phyloP scores from a whole-genome alignment of 2,113 vertebrate species.

The Platanista minor region DNA sequence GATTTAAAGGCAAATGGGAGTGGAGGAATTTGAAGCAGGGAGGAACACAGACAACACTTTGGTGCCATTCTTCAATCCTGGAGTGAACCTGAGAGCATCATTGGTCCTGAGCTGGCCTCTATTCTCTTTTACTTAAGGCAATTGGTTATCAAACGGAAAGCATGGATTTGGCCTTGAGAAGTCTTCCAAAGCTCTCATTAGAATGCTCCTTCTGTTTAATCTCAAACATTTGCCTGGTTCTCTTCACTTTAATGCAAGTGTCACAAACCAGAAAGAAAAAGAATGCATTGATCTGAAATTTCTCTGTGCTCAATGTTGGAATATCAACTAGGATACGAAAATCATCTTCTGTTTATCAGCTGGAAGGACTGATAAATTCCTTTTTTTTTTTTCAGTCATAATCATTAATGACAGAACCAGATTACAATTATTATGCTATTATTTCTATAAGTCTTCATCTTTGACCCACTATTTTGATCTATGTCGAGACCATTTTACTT shows the following conservation, averaged over 20 bases:
- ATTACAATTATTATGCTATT: accelerated
- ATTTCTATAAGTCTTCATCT: background rate
- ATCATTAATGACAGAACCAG: background rate
- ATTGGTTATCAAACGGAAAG: background rate
- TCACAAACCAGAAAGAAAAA: background rate
- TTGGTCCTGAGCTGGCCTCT: background rate
- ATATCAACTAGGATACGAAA: background rate
- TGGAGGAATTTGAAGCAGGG: background rate
- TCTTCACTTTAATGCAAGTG: background rate
- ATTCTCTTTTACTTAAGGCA: background rate
- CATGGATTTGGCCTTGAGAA: background rate
- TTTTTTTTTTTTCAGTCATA: too few species aligned
- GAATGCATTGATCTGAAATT: background rate
- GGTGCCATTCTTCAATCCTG: background rate
- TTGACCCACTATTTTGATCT: background rate
- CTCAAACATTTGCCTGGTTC: background rate
- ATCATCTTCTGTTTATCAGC: background rate
- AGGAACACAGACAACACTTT: accelerated
- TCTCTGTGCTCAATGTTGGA: background rate
- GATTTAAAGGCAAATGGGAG: background rate
- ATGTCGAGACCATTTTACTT: background rate
- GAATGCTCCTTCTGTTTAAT: background rate
- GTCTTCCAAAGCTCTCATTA: background rate
- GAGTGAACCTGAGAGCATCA: accelerated
- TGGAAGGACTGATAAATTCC: background rate